phyloP scores from a whole-genome alignment of 2,888 invertebrate genomes.

The Enchytraeus crypticus region DNA sequence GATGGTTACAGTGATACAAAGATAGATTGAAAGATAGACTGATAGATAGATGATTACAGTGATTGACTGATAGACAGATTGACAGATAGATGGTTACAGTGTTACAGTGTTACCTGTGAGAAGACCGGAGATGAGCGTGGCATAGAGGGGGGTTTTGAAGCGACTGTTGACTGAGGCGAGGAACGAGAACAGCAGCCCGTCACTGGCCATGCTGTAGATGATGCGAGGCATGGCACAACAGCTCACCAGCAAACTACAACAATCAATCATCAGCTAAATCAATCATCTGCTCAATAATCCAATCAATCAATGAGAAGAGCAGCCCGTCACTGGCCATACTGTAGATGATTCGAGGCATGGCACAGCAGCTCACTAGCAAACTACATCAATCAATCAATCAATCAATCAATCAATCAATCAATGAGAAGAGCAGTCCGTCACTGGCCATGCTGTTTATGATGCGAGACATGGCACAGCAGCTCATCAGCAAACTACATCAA shows the following conservation, averaged over 20 bases:
- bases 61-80: background rate
- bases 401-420: too few relatives aligned
- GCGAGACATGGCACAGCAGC: slow-evolving; percentile 72
- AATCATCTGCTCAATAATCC: too few relatives aligned
- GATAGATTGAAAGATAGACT: background rate
- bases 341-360: slow-evolving; percentile 67
- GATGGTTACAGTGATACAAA: background rate
- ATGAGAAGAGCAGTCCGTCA: slow-evolving; percentile 53
- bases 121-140: slow-evolving; percentile 50
- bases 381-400: too few relatives aligned
- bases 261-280: too few relatives aligned
- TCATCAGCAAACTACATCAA: too few relatives aligned
- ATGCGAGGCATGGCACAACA: slow-evolving; percentile 73
- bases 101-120: slow-evolving; percentile 45
- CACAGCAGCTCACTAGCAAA: too few relatives aligned
- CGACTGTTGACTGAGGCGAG: slow-evolving; percentile 46
- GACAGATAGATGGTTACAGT: background rate
- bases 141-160: slow-evolving; percentile 51
- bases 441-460: slow-evolving; percentile 55
- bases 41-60: background rate
- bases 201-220: slow-evolving; percentile 54
- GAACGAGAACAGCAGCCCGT: slow-evolving; percentile 52
- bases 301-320: slow-evolving; percentile 51
- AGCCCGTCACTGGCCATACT: slow-evolving; percentile 55
- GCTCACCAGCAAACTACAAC: too few relatives aligned